These are phyloP conservation scores for Rhopalosiphum maidis DNA, from an alignment of 1,140 invertebrate genomes.

Conservation along the genomic window DNA sequence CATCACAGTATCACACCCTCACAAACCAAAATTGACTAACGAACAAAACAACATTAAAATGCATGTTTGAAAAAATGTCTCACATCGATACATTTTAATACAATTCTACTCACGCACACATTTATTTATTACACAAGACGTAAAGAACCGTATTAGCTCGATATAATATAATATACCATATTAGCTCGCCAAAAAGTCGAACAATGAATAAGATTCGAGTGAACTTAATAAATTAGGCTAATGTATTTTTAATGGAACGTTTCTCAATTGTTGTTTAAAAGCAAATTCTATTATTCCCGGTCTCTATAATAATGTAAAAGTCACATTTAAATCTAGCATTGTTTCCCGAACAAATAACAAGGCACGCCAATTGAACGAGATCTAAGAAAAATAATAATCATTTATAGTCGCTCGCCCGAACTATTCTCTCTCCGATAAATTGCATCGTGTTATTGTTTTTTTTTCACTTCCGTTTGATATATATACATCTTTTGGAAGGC, in stretches of 20 bases:
- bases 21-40: background rate
- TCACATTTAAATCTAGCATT: conserved; percentile 43
- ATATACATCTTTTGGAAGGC: background rate
- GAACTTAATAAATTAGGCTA: conserved; percentile 46
- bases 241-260: conserved; percentile 52
- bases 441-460: background rate
- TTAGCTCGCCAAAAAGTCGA: background rate
- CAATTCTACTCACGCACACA: background rate
- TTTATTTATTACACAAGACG: background rate
- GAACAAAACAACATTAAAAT: background rate
- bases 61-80: background rate
- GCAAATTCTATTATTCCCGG: background rate
- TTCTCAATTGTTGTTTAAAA: conserved; percentile 28
- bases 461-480: background rate
- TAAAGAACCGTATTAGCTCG: background rate
- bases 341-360: background rate
- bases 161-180: conserved; percentile 10
- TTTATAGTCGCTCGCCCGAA: background rate
- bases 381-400: background rate
- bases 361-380: background rate
- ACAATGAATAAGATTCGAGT: conserved; percentile 2
- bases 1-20: background rate
- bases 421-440: background rate
- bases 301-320: conserved; percentile 30
- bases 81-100: background rate